Evolutionary conservation across 2,113 vertebrate genomes (phyloP).

Genomic region (Glaucomys volans): DNA sequence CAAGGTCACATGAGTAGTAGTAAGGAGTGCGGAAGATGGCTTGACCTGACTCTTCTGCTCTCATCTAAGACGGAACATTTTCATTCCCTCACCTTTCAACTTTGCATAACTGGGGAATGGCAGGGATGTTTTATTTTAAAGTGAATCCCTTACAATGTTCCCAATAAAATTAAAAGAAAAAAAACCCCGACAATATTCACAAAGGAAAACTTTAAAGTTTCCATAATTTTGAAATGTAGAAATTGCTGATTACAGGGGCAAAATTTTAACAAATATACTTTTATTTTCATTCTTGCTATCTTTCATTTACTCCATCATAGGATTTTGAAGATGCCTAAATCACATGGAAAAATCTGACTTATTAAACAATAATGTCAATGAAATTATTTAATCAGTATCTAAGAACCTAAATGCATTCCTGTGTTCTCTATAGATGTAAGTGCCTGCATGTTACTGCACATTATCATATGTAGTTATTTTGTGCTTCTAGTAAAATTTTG

Average conservation of each 20-base stretch:
- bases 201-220: background rate
- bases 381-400: background rate
- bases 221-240: background rate
- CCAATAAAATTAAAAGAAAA: background rate
- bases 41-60: background rate
- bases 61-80: background rate
- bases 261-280: background rate
- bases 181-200: too few relatives aligned
- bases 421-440: background rate
- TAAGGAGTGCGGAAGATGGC: background rate
- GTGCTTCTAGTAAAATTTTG: background rate
- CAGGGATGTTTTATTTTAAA: background rate
- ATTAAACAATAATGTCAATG: background rate
- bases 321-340: background rate
- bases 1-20: background rate
- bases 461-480: background rate
- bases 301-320: background rate
- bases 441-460: background rate
- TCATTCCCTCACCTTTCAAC: background rate
- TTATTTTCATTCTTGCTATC: background rate
- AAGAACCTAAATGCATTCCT: background rate
- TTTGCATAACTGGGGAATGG: conserved; percentile 9
- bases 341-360: background rate
- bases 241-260: background rate
- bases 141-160: too few relatives aligned